Percentiles rank a stretch among this genome's conserved stretches.
phyloP scores from a whole-genome alignment of 1,140 invertebrate species.

The Propsilocerus akamusi region DNA sequence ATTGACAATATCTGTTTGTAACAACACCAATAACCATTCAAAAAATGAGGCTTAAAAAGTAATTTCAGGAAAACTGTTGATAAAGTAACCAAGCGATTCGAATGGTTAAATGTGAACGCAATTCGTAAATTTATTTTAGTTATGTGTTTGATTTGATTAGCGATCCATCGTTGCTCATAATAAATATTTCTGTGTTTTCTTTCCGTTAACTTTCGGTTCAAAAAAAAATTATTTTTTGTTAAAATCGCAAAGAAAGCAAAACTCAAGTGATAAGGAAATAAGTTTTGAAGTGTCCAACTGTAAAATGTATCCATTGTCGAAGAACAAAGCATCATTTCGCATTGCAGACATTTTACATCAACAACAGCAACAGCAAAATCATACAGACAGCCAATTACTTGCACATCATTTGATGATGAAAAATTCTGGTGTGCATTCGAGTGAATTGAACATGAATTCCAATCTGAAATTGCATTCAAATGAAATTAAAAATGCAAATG shows the following conservation, averaged over 20 bases:
- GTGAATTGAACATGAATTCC: not conserved
- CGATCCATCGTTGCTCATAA: not conserved
- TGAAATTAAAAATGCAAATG: conserved; percentile 2
- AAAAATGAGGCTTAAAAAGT: not conserved
- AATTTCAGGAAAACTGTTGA: not conserved
- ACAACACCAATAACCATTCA: conserved; percentile 4
- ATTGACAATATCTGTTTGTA: not conserved
- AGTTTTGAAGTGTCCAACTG: not conserved
- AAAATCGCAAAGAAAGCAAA: too few species aligned
- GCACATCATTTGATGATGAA: conserved; percentile 1
- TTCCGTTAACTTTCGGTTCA: too few species aligned
- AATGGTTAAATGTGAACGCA: conserved; percentile 2
- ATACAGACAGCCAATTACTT: not conserved
- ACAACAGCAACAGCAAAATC: not conserved
- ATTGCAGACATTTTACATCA: conserved; percentile 2
- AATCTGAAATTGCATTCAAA: not conserved
- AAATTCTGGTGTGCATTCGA: not conserved
- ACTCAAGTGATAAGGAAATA: not conserved
- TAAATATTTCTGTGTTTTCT: too few species aligned
- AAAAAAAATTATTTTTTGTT: too few species aligned
- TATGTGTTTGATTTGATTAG: conserved; percentile 1
- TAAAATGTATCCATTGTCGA: not conserved
- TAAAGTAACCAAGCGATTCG: not conserved
- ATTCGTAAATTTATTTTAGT: conserved; percentile 1
- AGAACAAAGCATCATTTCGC: not conserved